Conservation (phyloP, 2,113 vertebrate species). For the Callionymus lyra region DNA sequence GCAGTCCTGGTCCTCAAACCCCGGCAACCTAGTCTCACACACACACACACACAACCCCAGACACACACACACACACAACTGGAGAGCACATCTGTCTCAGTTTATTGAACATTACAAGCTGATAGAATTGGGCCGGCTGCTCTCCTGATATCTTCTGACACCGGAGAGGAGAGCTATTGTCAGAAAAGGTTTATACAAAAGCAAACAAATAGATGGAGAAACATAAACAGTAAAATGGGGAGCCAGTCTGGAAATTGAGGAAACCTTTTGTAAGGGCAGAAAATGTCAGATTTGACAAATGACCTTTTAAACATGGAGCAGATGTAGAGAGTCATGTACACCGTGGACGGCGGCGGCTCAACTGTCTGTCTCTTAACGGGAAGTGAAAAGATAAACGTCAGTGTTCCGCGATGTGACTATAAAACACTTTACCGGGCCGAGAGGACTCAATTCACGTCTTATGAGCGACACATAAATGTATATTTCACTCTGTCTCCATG, state of each 20-base stretch:
- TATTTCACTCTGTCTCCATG: too few species aligned
- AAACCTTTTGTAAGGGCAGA: constrained; percentile 67
- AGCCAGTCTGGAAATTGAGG: constrained; percentile 48
- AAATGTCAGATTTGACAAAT: constrained; percentile 70
- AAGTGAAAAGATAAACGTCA: constrained; percentile 37
- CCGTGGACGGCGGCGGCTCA: constrained; percentile 47
- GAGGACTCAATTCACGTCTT: too few species aligned
- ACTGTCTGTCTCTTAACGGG: constrained; percentile 44
- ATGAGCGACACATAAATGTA: too few species aligned
- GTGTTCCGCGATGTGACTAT: constrained; percentile 10
- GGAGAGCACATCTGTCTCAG: constrained; percentile 37
- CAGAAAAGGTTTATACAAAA: constrained; percentile 57
- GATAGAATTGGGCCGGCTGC: constrained; percentile 37
- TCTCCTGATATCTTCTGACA: constrained; percentile 40
- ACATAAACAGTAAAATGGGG: constrained; percentile 37
- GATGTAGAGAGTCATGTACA: constrained; percentile 59
- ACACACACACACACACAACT: constrained; percentile 11
- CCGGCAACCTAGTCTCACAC: constrained; percentile 30
- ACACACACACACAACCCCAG: constrained; percentile 12
- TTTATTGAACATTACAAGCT: constrained; percentile 45
- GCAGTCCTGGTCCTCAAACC: constrained; percentile 33
- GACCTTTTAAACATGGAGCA: constrained; percentile 69
- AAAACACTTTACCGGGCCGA: constrained; percentile 4
- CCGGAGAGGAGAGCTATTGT: constrained; percentile 40
- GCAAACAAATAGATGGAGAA: constrained; percentile 55